Evolutionary conservation across 2,113 vertebrate species (phyloP).

Genomic region (Raphicerus campestris): DNA sequence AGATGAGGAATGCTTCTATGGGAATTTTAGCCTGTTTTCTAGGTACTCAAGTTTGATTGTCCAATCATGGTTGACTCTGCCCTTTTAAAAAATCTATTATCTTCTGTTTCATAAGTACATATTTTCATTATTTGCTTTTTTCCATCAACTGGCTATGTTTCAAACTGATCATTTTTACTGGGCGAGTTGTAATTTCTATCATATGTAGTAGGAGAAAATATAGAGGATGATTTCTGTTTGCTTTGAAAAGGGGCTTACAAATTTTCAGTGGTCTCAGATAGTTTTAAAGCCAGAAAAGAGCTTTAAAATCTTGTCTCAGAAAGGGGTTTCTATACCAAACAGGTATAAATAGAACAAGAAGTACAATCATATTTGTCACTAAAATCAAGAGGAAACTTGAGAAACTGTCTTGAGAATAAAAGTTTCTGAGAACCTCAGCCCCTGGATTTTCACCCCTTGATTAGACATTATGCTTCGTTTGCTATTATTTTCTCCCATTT

Average conservation of each 20-base stretch:
- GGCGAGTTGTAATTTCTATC: neutral
- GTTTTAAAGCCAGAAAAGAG: neutral
- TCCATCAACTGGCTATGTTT: neutral
- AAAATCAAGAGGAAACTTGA: conserved; percentile 12
- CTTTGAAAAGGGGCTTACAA: neutral
- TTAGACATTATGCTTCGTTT: neutral
- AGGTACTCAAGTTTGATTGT: neutral
- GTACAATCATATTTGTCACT: neutral
- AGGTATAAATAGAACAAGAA: neutral
- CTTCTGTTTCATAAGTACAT: neutral
- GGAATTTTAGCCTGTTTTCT: neutral
- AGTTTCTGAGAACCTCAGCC: neutral
- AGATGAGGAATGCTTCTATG: neutral
- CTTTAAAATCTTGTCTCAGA: neutral
- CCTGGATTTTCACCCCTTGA: neutral
- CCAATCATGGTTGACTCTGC: neutral
- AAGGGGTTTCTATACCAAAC: neutral
- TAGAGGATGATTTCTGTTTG: neutral
- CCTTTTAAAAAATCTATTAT: neutral
- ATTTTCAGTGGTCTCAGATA: neutral
- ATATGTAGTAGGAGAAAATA: neutral
- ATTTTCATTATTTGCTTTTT: neutral
- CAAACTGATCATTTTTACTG: neutral
- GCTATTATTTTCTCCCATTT: neutral
- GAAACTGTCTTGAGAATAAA: neutral